phyloP scores from a whole-genome alignment of 92 coral and sea anemone genomes.

The Phymanthus crucifer region DNA sequence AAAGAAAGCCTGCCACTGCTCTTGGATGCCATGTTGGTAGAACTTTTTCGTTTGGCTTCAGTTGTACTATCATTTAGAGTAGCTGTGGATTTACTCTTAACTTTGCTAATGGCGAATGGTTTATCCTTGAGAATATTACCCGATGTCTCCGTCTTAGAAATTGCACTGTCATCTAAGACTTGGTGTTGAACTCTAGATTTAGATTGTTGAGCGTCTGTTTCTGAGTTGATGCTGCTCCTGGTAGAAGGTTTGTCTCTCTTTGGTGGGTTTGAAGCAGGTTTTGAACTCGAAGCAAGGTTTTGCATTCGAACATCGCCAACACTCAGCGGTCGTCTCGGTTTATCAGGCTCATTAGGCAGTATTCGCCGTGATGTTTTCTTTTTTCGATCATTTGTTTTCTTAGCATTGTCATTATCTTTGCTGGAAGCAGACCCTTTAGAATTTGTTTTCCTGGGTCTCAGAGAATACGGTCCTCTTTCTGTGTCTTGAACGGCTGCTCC shows the following conservation, averaged over 20 bases:
- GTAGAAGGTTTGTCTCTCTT: not conserved
- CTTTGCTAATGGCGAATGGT: constrained; percentile 2
- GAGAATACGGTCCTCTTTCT: not conserved
- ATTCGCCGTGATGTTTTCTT: constrained; percentile 10
- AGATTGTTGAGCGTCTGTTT: not conserved
- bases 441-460: not conserved
- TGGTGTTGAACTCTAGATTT: not conserved
- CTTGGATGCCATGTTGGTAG: not conserved
- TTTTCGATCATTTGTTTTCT: not conserved
- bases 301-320: not conserved
- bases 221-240: not conserved
- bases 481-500: not conserved
- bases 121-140: not conserved
- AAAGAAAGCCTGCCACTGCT: not conserved
- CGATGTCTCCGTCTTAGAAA: not conserved
- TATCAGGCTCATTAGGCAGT: constrained; percentile 22
- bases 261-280: constrained; percentile 3
- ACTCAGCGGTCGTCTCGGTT: not conserved
- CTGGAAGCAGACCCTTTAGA: not conserved
- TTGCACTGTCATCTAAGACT: not conserved
- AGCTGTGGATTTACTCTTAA: not conserved
- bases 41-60: not conserved
- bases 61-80: not conserved
- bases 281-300: not conserved
- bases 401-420: not conserved